Percentiles rank a stretch among this genome's conserved stretches.
Conservation (phyloP, 1,140 invertebrate genomes). For the Apis laboriosa region DNA sequence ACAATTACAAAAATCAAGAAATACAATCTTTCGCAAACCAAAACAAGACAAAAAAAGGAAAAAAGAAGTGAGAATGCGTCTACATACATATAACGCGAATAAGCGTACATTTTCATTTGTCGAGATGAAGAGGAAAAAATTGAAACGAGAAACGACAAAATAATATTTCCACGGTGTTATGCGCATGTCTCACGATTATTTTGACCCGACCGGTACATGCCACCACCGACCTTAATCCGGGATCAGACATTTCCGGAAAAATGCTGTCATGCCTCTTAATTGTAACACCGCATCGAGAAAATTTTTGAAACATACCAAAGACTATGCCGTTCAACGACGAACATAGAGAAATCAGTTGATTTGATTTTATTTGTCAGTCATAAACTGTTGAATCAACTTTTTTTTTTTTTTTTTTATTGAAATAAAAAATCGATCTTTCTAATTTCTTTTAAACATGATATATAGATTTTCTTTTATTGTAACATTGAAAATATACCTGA, state of each 20-base stretch:
- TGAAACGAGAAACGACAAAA: constrained; percentile 13
- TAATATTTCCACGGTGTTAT: constrained; percentile 7
- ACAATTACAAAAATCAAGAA: background rate
- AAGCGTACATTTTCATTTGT: constrained; percentile 18
- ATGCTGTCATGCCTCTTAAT: constrained; percentile 25
- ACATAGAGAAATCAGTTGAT: background rate
- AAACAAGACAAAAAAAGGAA: background rate
- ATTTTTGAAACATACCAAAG: background rate
- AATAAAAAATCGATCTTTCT: too few species aligned
- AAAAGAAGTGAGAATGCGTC: too few species aligned
- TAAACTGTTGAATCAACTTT: too few species aligned
- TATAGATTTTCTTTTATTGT: too few species aligned
- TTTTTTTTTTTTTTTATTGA: too few species aligned
- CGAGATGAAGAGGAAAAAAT: background rate
- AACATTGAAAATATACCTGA: too few species aligned
- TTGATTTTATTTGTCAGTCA: background rate
- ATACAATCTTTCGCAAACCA: background rate
- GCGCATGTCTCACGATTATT: constrained; percentile 11
- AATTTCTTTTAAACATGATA: too few species aligned
- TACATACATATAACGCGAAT: background rate
- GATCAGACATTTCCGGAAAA: constrained; percentile 36
- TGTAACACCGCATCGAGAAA: background rate
- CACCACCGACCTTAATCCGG: constrained; percentile 38
- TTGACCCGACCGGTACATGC: constrained; percentile 16
- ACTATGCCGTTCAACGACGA: too few species aligned